Evolutionary conservation across 2,113 vertebrate genomes (phyloP).

Genomic region (Blennius ocellaris): DNA sequence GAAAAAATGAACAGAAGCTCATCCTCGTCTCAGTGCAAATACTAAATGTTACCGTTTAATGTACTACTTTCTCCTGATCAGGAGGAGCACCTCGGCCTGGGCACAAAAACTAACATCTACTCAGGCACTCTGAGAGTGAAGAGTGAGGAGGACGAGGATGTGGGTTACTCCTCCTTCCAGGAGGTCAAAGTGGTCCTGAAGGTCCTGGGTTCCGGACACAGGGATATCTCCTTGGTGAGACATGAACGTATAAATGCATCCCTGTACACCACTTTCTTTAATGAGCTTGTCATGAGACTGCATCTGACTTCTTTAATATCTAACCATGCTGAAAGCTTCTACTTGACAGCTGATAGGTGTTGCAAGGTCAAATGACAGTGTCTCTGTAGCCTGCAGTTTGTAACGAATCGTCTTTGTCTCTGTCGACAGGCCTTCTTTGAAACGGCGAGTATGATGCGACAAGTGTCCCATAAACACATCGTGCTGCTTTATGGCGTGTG

Average conservation of each 20-base stretch:
- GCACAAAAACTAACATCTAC: conserved; percentile 96
- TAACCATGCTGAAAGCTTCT: background rate
- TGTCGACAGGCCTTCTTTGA: conserved; percentile 93
- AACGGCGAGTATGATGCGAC: conserved; percentile 97
- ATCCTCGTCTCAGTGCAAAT: background rate
- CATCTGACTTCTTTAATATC: background rate
- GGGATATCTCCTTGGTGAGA: conserved; percentile 95
- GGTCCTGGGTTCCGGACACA: conserved; percentile 93
- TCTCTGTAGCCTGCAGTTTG: background rate
- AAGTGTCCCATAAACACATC: conserved; percentile 97
- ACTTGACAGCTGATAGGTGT: background rate
- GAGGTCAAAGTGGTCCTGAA: conserved; percentile 96
- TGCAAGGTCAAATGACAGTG: background rate
- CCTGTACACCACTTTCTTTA: background rate
- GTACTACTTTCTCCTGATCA: conserved; percentile 50
- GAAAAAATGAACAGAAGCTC: background rate
- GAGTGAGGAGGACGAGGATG: conserved; percentile 86
- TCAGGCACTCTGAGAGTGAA: conserved; percentile 89
- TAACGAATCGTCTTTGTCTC: conserved; percentile 6
- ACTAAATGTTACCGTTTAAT: background rate
- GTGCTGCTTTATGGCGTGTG: conserved; percentile 95
- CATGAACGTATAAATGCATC: too few species aligned
- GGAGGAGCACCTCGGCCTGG: conserved; percentile 93
- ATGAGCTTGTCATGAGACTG: background rate
- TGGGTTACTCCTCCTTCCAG: conserved; percentile 83